Base-by-base conservation (phyloP, 2,113 vertebrate species). In the Vidua chalybeata region DNA sequence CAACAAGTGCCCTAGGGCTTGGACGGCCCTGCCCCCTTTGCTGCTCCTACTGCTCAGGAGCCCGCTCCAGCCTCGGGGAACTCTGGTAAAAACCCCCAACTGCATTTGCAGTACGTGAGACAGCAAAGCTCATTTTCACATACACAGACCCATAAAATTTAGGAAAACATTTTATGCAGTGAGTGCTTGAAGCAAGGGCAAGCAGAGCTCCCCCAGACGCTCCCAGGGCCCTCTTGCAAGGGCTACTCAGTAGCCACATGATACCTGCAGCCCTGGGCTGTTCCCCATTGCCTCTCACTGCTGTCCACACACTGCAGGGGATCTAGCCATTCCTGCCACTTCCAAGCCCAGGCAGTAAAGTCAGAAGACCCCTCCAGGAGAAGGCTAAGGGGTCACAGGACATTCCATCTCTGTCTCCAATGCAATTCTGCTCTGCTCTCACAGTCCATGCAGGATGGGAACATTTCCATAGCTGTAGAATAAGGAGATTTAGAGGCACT, bases 251-350 rank as follows among this genome's bases (percentile, higher is more conserved):
- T 18, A 89, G 51, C 33, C 30, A n/a, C 3, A 22, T 0, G 0
- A 66, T 69, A 33, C 61, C 46, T 11, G 4, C 58, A 76, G 62
- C 11, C 12, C 79, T 0, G 1, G 56, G n/a, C 51, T 62, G 23
- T 1, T 67, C 37, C 37, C 16, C 4, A 2, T 49, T 45, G 64
- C 33, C 24, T 33, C 28, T n/a, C n/a, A 3, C 49, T 3, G 2
- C 64, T 3, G 1, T 19, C 39, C 0, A 0, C 5, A 4, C 31
- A 31, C 28, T 1, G 2, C 63, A 33, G 21, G 18, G 61, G 4
- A 72, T 4, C 1, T 1, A n/a, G 52, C 22, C 45, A 22, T 41
- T 52, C 41, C 41, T 11, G 43, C 6, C 4, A 3, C 39, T 43
- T 68, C 37, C 58, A 68, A 26, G 15, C 24, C 59, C 39, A 81